Evolutionary conservation across 2,888 invertebrate species (phyloP).

Genomic region (Eristalis tenax): DNA sequence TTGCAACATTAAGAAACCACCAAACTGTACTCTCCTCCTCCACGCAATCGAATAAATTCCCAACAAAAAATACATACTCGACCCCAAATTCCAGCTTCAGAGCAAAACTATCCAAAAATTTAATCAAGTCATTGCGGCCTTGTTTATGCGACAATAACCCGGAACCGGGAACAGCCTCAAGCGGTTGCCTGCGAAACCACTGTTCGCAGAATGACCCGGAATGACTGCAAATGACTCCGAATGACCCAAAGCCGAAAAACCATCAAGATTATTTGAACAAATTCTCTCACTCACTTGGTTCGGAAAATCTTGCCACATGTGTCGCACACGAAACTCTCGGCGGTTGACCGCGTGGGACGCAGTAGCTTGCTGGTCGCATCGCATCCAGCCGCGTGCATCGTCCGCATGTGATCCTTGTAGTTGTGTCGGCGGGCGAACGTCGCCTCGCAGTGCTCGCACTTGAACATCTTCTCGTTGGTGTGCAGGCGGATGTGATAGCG

Average conservation of each 20-base stretch:
- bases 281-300: constrained; percentile 81
- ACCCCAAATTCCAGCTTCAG: neutral
- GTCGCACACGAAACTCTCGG: constrained; percentile 77
- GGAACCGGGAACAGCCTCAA: neutral
- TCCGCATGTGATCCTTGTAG: constrained; percentile 84
- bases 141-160: constrained; percentile 26
- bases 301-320: constrained; percentile 82
- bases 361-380: neutral
- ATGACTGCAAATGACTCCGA: constrained; percentile 14
- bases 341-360: constrained; percentile 3
- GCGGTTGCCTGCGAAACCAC: constrained; percentile 5
- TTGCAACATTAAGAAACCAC: neutral
- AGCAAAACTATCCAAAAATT: constrained; percentile 19
- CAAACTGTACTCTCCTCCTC: neutral
- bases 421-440: constrained; percentile 87
- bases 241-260: neutral
- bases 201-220: neutral
- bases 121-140: constrained; percentile 43
- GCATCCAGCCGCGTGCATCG: constrained; percentile 81
- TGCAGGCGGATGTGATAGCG: constrained; percentile 88
- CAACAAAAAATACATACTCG: neutral
- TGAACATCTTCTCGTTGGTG: constrained; percentile 88
- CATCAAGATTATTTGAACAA: neutral
- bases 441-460: constrained; percentile 85
- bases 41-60: neutral